Conservation (phyloP, 1,140 invertebrate species). For the Stegodyphus mimosarum region DNA sequence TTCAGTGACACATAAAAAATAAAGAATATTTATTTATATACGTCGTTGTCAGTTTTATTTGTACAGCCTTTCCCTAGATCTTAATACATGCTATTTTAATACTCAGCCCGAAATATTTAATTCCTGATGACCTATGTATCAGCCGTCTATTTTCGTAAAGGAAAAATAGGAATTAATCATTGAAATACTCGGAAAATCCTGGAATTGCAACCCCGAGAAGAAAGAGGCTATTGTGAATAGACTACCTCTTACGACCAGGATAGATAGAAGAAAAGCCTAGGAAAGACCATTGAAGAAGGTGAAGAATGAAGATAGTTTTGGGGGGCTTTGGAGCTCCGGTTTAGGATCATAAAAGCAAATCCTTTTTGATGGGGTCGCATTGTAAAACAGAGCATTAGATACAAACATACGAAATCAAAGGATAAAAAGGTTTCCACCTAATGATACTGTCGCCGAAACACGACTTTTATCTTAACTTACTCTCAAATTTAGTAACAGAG, state of each 20-base stretch:
- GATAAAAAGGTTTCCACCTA: constrained; percentile 55
- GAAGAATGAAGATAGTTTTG: constrained; percentile 56
- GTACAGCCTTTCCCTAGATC: too few species aligned
- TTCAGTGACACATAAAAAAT: too few species aligned
- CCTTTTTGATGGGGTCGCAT: constrained; percentile 59
- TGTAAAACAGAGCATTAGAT: constrained; percentile 59
- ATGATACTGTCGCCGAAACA: constrained; percentile 40
- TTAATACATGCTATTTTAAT: too few species aligned
- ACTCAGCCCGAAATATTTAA: too few species aligned
- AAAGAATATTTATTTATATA: too few species aligned
- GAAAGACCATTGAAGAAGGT: constrained; percentile 8
- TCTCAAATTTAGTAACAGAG: constrained; percentile 10
- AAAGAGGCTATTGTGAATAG: constrained; percentile 31
- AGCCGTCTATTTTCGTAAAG: too few species aligned
- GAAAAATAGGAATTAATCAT: too few species aligned
- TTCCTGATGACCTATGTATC: too few species aligned
- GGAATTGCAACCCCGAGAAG: constrained; percentile 2
- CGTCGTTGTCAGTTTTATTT: too few species aligned
- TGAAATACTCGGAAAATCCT: too few species aligned
- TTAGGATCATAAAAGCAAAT: constrained; percentile 57
- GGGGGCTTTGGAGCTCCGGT: constrained; percentile 32
- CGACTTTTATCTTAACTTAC: constrained; percentile 46
- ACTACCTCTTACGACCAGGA: constrained; percentile 17
- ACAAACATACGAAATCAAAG: constrained; percentile 55
- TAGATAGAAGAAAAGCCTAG: constrained; percentile 12